These are phyloP conservation scores for Bombycilla garrulus DNA, from an alignment of 2,113 vertebrate genomes.

Conservation along the genomic window DNA sequence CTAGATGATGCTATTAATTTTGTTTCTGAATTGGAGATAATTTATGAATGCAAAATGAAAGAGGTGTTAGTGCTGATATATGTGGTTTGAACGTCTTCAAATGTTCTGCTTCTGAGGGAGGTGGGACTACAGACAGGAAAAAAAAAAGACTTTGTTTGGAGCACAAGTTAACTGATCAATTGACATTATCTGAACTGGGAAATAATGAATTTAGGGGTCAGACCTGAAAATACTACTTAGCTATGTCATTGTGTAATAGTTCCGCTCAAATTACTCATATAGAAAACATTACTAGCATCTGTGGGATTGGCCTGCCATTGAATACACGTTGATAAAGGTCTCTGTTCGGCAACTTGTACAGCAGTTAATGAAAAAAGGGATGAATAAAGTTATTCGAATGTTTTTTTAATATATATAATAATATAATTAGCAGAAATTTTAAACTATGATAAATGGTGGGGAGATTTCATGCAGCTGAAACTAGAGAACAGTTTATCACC, in stretches of 20 bases:
- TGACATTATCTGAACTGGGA: not conserved
- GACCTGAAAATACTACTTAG: not conserved
- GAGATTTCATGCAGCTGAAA: not conserved
- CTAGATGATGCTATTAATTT: not conserved
- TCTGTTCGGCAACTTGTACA: not conserved
- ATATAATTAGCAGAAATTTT: not conserved
- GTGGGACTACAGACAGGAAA: not conserved
- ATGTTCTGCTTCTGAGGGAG: not conserved
- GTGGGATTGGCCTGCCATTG: not conserved
- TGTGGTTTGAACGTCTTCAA: not conserved
- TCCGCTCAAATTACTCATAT: not conserved
- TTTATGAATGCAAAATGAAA: constrained; percentile 3
- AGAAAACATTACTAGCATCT: not conserved
- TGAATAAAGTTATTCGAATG: not conserved
- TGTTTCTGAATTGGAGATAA: not conserved
- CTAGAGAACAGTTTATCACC: not conserved
- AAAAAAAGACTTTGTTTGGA: not conserved
- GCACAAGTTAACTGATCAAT: not conserved
- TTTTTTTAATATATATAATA: not conserved
- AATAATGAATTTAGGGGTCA: not conserved
- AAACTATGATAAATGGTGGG: not conserved
- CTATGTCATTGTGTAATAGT: not conserved
- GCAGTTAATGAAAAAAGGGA: not conserved
- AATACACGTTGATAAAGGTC: not conserved
- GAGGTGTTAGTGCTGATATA: not conserved